Evolutionary conservation across 2,888 invertebrate species (phyloP).

Genomic region (Timandra comae): DNA sequence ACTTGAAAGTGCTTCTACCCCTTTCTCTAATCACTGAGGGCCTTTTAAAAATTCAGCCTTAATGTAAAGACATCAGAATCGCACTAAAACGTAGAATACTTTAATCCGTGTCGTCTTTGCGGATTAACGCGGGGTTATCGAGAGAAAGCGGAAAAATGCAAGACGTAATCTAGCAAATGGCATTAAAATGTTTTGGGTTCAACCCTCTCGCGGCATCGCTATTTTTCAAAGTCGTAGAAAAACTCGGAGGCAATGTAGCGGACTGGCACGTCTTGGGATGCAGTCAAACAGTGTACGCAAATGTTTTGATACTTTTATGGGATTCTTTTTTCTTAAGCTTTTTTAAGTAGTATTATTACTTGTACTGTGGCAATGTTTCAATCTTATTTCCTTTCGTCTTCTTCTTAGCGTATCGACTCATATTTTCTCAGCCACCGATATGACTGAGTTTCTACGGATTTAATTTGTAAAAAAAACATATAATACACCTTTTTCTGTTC

Average conservation of each 20-base stretch:
- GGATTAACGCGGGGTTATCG: conserved; percentile 67
- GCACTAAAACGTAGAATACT: conserved; percentile 70
- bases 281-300: conserved; percentile 43
- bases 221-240: conserved; percentile 75
- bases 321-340: no score
- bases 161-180: conserved; percentile 77
- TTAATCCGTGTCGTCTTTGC: conserved; percentile 70
- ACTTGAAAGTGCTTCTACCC: conserved; percentile 64
- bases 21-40: conserved; percentile 63
- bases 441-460: no score
- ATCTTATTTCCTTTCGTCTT: no score
- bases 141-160: conserved; percentile 65
- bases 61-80: conserved; percentile 65
- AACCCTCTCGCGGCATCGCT: conserved; percentile 67
- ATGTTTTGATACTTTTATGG: conserved; percentile 56
- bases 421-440: no score
- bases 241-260: conserved; percentile 70
- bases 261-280: conserved; percentile 70
- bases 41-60: conserved; percentile 63
- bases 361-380: no score
- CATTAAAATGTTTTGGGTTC: conserved; percentile 74
- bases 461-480: no score
- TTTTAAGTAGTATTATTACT: no score
- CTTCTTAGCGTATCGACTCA: no score
- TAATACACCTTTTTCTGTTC: no score